Conservation (phyloP, 2,888 invertebrate genomes). For the Clostera curtula region DNA sequence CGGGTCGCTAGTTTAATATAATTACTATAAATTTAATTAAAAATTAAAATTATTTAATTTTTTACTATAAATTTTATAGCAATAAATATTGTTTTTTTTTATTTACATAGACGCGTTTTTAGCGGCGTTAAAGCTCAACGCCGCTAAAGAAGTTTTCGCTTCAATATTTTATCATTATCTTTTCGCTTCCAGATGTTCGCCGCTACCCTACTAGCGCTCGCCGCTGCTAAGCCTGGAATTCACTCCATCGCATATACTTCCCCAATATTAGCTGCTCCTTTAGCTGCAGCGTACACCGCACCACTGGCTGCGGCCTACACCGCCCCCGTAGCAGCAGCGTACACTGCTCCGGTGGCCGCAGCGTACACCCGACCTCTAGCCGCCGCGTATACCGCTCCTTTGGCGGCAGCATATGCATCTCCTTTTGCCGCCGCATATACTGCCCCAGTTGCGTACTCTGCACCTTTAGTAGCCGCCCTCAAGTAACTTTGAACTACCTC, state of each 20-base stretch:
- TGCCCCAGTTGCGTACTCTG: conserved; percentile 38
- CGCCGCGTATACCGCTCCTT: conserved; percentile 29
- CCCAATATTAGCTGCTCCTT: conserved; percentile 27
- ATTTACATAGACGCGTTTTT: too few relatives aligned
- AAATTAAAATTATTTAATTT: too few relatives aligned
- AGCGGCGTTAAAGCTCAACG: too few relatives aligned
- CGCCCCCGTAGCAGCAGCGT: conserved; percentile 34
- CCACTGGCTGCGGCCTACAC: conserved; percentile 37
- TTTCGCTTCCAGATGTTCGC: conserved; percentile 44
- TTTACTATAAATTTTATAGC: too few relatives aligned
- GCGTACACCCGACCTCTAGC: conserved; percentile 34
- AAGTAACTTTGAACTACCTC: too few relatives aligned
- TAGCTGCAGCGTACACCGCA: conserved; percentile 30
- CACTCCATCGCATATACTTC: conserved; percentile 36
- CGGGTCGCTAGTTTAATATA: too few relatives aligned
- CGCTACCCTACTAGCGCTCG: conserved; percentile 48
- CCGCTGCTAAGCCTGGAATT: conserved; percentile 59
- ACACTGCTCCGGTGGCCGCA: conserved; percentile 32
- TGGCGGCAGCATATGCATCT: conserved; percentile 36
- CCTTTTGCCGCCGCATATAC: conserved; percentile 42
- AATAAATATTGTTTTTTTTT: too few relatives aligned
- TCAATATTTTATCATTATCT: conserved; percentile 2
- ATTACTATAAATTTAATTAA: too few relatives aligned
- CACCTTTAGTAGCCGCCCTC: conserved; percentile 11
- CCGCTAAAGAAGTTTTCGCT: neutral